phyloP scores from a whole-genome alignment of 2,797 vertebrate genomes.

The Hephaestus fuliginosus region DNA sequence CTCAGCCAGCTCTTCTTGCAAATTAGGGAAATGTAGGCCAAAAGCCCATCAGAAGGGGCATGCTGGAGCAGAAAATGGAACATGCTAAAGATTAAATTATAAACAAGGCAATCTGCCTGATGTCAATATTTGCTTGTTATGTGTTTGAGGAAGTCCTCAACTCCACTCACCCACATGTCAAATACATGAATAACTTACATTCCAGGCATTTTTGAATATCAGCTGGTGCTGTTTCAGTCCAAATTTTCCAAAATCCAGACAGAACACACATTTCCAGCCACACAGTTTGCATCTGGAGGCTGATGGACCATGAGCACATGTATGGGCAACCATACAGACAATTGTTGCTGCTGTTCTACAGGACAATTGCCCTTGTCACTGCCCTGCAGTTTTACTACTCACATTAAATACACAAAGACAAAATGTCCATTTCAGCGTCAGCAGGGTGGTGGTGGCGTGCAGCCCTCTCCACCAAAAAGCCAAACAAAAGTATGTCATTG shows the following conservation, averaged over 20 bases:
- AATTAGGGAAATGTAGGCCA: constrained; percentile 48
- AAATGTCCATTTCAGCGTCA: constrained; percentile 82
- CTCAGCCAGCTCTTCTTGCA: constrained; percentile 31
- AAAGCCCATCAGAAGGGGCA: constrained; percentile 30
- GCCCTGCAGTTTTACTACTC: constrained; percentile 72
- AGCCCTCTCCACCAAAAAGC: constrained; percentile 82
- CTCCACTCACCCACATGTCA: constrained; percentile 50
- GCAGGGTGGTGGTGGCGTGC: constrained; percentile 76
- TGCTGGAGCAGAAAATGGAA: constrained; percentile 45
- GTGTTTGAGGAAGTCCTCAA: constrained; percentile 50
- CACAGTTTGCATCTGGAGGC: constrained; percentile 74
- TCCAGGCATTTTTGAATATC: constrained; percentile 58
- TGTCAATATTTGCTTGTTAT: constrained; percentile 60
- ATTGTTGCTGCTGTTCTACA: constrained; percentile 80
- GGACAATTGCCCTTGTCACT: constrained; percentile 83
- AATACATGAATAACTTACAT: constrained; percentile 63
- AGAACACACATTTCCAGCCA: constrained; percentile 63
- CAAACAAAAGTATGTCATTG: constrained; percentile 84
- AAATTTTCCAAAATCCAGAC: constrained; percentile 69
- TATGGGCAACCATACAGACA: constrained; percentile 77
- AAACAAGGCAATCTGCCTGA: constrained; percentile 58
- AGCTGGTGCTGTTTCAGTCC: constrained; percentile 37
- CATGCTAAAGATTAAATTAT: constrained; percentile 56
- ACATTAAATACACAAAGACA: constrained; percentile 83
- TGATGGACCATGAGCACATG: constrained; percentile 69